phyloP scores from a whole-genome alignment of 2,113 vertebrate species.

The Nothoprocta perdicaria region DNA sequence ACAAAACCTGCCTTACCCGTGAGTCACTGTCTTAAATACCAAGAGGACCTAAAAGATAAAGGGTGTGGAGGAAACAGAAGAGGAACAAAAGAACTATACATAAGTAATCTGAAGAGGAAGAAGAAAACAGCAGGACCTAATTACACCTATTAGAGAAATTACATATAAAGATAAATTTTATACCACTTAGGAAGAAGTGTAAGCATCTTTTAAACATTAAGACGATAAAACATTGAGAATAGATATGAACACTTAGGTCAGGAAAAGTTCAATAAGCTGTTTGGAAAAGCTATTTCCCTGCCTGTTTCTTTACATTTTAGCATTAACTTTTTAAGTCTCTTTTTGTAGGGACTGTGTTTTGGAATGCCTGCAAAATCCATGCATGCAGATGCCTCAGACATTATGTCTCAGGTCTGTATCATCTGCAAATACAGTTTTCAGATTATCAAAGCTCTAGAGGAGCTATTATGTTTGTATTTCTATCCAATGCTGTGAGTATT shows the following conservation, averaged over 20 bases:
- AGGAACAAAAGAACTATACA: slow-evolving; percentile 42
- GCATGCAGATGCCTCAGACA: slow-evolving; percentile 2
- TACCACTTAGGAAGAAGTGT: background rate
- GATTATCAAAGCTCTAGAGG: background rate
- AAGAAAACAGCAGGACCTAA: background rate
- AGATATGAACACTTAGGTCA: background rate
- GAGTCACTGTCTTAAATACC: slow-evolving; percentile 51
- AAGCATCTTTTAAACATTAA: background rate
- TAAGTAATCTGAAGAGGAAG: slow-evolving; percentile 22
- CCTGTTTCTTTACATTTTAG: background rate
- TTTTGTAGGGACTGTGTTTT: background rate
- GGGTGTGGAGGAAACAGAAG: slow-evolving; percentile 44
- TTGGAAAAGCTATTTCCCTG: background rate
- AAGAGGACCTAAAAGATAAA: slow-evolving; percentile 48
- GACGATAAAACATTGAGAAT: background rate
- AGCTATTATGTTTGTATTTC: fast-evolving
- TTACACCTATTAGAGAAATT: background rate
- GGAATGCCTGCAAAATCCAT: background rate
- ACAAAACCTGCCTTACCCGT: background rate
- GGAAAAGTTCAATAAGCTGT: background rate
- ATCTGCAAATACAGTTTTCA: background rate
- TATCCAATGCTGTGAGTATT: background rate
- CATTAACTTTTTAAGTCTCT: background rate
- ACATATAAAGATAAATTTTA: background rate
- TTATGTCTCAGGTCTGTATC: background rate